Evolutionary conservation across 2,113 vertebrate species (phyloP).

Genomic region (Hippocampus zosterae): DNA sequence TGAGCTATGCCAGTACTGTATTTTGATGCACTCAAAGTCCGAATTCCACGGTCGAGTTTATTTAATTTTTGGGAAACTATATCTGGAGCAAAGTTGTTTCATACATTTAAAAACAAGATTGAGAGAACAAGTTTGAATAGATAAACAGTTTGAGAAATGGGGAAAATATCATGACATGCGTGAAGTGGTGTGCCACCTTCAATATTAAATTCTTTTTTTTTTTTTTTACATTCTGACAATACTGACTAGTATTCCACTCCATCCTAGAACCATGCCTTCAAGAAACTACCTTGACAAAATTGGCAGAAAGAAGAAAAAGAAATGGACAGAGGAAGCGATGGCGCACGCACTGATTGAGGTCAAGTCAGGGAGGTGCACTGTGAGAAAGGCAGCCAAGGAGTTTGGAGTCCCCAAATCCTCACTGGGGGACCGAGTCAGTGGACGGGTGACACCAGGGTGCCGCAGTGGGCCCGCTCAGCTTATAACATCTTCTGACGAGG

Average conservation of each 20-base stretch:
- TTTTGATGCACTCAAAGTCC: no score
- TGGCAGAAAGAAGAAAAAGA: conserved; percentile 61
- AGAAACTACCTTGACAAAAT: conserved; percentile 67
- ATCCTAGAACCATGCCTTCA: conserved; percentile 54
- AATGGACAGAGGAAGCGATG: conserved; percentile 65
- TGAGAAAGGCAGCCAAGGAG: conserved; percentile 63
- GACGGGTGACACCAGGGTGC: conserved; percentile 60
- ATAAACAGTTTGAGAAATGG: no score
- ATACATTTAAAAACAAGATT: no score
- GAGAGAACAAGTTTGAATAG: no score
- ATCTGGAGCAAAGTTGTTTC: no score
- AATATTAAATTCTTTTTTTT: no score
- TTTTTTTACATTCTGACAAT: no score
- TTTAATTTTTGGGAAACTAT: no score
- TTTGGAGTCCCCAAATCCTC: conserved; percentile 66
- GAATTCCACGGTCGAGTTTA: no score
- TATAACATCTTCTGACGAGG: conserved; percentile 59
- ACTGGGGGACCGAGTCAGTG: conserved; percentile 63
- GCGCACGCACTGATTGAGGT: conserved; percentile 56
- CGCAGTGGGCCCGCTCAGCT: conserved; percentile 65
- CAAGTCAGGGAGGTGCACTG: conserved; percentile 57
- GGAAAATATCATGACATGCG: no score
- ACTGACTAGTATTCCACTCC: conserved; percentile 9
- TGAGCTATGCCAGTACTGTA: no score
- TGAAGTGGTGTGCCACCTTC: no score